These are phyloP conservation scores for Scaptomyza caliginosa DNA, from an alignment of 2,888 invertebrate genomes.

Conservation along the genomic window DNA sequence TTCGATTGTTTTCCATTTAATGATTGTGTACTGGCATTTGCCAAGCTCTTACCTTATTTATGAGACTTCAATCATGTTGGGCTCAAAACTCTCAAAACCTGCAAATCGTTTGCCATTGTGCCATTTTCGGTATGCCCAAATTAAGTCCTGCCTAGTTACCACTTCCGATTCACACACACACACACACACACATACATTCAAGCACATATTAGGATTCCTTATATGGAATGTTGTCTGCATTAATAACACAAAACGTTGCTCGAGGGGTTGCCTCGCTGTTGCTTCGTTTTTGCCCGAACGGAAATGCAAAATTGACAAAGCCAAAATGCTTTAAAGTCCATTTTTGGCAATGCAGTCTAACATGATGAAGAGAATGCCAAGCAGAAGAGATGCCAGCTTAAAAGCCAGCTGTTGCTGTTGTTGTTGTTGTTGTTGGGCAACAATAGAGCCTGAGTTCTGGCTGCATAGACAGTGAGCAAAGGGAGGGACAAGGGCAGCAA, in stretches of 20 bases:
- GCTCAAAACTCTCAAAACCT: slow-evolving; percentile 21
- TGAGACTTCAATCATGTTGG: slow-evolving; percentile 23
- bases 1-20: slow-evolving; percentile 1
- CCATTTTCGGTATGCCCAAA: slow-evolving; percentile 30
- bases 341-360: slow-evolving; percentile 46
- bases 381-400: slow-evolving; percentile 14
- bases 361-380: slow-evolving; percentile 14
- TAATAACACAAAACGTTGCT: slow-evolving; percentile 53
- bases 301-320: slow-evolving; percentile 74
- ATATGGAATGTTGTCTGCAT: slow-evolving; percentile 38
- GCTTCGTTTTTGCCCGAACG: slow-evolving; percentile 27
- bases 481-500: slow-evolving; percentile 6
- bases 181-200: neutral
- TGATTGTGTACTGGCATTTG: neutral
- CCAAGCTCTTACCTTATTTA: slow-evolving; percentile 13
- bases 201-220: slow-evolving; percentile 8
- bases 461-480: neutral
- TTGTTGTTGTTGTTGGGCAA: slow-evolving; percentile 23
- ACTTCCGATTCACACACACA: slow-evolving; percentile 33
- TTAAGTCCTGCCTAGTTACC: slow-evolving; percentile 50
- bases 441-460: slow-evolving; percentile 45
- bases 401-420: slow-evolving; percentile 23
- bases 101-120: slow-evolving; percentile 43
- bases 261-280: slow-evolving; percentile 20
- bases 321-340: slow-evolving; percentile 73